Conservation (phyloP, 1,140 invertebrate species). For the Diachasmimorpha longicaudata region DNA sequence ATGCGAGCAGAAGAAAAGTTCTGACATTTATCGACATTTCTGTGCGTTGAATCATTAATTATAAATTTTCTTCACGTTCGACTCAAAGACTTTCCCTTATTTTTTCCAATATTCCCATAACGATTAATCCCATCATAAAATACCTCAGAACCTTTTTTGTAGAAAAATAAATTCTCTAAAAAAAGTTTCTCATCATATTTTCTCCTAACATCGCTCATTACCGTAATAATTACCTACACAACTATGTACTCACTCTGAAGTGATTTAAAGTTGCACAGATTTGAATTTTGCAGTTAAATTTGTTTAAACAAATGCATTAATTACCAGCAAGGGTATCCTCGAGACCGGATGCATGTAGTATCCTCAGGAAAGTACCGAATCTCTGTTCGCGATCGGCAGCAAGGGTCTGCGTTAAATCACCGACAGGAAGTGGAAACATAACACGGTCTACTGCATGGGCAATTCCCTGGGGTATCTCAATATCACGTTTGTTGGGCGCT, state of each 20-base stretch:
- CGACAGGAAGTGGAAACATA: constrained; percentile 85
- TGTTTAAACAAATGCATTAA: neutral
- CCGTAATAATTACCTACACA: no score
- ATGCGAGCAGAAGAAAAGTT: neutral
- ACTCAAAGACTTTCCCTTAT: no score
- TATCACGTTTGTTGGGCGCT: constrained; percentile 79
- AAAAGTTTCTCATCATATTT: no score
- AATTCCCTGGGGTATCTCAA: constrained; percentile 81
- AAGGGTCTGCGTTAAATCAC: constrained; percentile 80
- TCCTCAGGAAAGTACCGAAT: constrained; percentile 79
- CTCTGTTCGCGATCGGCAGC: constrained; percentile 80
- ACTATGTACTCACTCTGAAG: no score
- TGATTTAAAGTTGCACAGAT: no score
- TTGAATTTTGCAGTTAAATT: neutral
- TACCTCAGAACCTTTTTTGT: no score
- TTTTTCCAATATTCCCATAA: no score
- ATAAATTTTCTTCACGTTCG: no score
- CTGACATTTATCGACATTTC: neutral
- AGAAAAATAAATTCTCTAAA: no score
- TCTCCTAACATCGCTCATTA: neutral
- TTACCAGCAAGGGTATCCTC: constrained; percentile 75
- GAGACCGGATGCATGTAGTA: constrained; percentile 76
- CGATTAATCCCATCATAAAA: no score
- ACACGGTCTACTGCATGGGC: constrained; percentile 87
- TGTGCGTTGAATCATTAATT: neutral